Evolutionary conservation across 2,113 vertebrate species (phyloP).

Genomic region (Taurulus bubalis): DNA sequence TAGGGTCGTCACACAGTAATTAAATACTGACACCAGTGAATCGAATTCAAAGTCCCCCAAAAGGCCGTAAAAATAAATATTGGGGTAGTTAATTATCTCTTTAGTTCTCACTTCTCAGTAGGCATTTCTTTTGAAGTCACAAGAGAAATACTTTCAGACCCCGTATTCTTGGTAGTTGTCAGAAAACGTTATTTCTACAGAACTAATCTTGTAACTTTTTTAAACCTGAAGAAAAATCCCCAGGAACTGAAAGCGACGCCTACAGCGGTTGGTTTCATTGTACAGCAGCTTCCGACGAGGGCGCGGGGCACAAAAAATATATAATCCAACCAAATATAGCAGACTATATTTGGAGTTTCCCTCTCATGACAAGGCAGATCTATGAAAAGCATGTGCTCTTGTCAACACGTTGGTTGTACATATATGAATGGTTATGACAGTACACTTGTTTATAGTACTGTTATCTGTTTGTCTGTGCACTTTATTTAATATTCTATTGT

Average conservation of each 20-base stretch:
- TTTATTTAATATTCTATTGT: no score
- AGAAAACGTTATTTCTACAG: slow-evolving; percentile 28
- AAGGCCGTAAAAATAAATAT: neutral
- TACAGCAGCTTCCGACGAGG: no score
- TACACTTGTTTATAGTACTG: no score
- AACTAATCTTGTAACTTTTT: neutral
- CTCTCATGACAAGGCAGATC: neutral
- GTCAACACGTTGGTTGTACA: neutral
- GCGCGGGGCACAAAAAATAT: neutral
- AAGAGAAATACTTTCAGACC: neutral
- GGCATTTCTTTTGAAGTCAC: slow-evolving; percentile 5
- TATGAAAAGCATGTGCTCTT: neutral
- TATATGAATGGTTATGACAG: no score
- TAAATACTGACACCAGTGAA: neutral
- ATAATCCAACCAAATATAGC: neutral
- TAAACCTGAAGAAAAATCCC: slow-evolving; percentile 16
- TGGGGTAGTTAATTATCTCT: neutral
- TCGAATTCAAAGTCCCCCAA: slow-evolving; percentile 24
- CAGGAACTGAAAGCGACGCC: slow-evolving; percentile 14
- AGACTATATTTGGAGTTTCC: no score
- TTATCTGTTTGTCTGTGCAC: no score
- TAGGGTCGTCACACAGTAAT: no score
- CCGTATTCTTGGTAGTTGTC: neutral
- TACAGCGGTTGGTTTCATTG: neutral
- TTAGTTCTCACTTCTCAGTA: neutral